These are phyloP conservation scores for Pomacea maculata DNA, from an alignment of 1,140 invertebrate species.

Conservation along the genomic window DNA sequence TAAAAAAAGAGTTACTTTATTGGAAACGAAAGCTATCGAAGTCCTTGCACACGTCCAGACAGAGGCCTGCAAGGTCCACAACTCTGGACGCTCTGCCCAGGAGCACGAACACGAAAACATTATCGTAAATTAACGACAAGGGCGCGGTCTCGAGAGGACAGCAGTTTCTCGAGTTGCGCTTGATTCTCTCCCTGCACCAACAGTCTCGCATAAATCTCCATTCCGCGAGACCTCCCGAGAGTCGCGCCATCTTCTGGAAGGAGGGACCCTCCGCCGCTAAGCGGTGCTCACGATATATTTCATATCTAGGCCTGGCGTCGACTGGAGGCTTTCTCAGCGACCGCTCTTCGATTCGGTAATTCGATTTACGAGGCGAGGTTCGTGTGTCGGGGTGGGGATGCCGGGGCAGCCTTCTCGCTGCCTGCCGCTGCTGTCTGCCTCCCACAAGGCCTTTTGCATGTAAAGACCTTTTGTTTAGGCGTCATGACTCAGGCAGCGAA, in stretches of 20 bases:
- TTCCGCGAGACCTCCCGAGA: conserved; percentile 1
- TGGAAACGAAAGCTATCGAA: too few species aligned
- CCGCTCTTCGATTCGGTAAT: conserved; percentile 3
- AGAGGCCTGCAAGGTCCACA: too few species aligned
- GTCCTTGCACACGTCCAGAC: too few species aligned
- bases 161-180: not conserved
- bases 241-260: too few species aligned
- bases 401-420: not conserved
- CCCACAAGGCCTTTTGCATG: not conserved
- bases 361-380: not conserved
- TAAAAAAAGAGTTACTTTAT: too few species aligned
- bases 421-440: not conserved
- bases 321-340: not conserved
- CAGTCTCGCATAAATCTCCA: conserved; percentile 2
- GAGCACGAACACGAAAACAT: not conserved
- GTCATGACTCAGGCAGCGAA: conserved; percentile 4
- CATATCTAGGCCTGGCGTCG: not conserved
- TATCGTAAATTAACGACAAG: conserved; percentile 1
- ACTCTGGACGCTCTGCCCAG: not conserved
- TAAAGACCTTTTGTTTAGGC: not conserved
- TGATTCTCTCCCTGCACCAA: not conserved
- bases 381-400: not conserved
- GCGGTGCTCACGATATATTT: not conserved
- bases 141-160: not conserved
- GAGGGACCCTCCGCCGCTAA: not conserved